These are phyloP conservation scores for Theodoxus fluviatilis DNA, from an alignment of 2,888 invertebrate species.

Conservation along the genomic window DNA sequence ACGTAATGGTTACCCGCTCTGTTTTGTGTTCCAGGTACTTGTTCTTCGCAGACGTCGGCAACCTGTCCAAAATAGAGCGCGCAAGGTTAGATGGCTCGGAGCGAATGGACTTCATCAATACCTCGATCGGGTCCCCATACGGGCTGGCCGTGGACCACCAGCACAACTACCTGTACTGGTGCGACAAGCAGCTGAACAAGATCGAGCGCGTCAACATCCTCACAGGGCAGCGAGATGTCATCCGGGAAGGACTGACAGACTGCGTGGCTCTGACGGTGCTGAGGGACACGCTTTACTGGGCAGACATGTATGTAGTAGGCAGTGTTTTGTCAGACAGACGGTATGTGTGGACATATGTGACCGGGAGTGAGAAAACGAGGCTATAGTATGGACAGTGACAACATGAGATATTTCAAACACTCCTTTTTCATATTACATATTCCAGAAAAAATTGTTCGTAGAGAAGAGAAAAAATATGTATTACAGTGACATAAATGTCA, in stretches of 20 bases:
- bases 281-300: slow-evolving; percentile 77
- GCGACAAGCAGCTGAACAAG: slow-evolving; percentile 74
- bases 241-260: slow-evolving; percentile 36
- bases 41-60: slow-evolving; percentile 82
- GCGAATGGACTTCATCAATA: slow-evolving; percentile 68
- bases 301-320: slow-evolving; percentile 74
- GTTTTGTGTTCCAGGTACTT: slow-evolving; percentile 68
- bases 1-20: too few relatives aligned
- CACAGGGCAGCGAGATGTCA: slow-evolving; percentile 27
- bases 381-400: too few relatives aligned
- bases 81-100: slow-evolving; percentile 80
- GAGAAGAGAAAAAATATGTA: too few relatives aligned
- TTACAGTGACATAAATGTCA: too few relatives aligned
- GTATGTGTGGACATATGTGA: too few relatives aligned
- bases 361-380: too few relatives aligned
- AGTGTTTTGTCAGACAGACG: not conserved
- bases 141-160: slow-evolving; percentile 81
- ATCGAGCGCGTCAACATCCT: slow-evolving; percentile 66
- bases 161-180: slow-evolving; percentile 82
- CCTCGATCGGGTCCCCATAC: slow-evolving; percentile 70
- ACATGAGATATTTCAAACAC: too few relatives aligned
- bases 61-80: slow-evolving; percentile 78
- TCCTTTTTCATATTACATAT: too few relatives aligned
- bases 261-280: slow-evolving; percentile 73
- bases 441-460: too few relatives aligned